phyloP scores from a whole-genome alignment of 1,140 invertebrate genomes.

The Macrobrachium nipponense region DNA sequence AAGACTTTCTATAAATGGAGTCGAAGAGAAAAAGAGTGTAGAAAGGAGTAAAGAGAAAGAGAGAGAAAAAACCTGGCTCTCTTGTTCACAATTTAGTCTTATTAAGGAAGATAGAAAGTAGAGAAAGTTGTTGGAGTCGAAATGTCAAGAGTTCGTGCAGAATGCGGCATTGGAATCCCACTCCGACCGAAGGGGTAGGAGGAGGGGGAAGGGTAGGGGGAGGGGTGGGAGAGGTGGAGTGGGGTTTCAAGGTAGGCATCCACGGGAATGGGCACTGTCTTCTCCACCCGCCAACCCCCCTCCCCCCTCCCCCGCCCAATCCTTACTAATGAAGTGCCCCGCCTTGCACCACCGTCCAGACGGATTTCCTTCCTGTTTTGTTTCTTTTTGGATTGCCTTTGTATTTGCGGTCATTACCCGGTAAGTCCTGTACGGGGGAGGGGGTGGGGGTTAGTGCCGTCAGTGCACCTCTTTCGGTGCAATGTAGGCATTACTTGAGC shows the following conservation, averaged over 20 bases:
- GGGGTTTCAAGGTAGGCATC: background rate
- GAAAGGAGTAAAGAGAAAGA: background rate
- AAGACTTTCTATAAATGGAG: background rate
- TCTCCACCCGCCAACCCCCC: background rate
- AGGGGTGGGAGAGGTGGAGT: too few relatives aligned
- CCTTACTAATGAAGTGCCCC: background rate
- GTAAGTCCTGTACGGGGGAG: too few relatives aligned
- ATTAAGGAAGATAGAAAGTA: constrained; percentile 21
- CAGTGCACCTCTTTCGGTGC: too few relatives aligned
- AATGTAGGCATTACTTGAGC: too few relatives aligned
- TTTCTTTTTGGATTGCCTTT: background rate
- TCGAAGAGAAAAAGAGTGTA: background rate
- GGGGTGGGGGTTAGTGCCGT: too few relatives aligned
- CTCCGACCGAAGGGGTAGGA: background rate
- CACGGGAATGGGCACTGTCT: background rate
- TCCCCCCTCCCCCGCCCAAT: background rate
- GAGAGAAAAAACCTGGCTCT: background rate
- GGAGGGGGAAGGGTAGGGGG: background rate
- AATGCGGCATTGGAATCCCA: background rate
- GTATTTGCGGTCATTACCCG: too few relatives aligned
- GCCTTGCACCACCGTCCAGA: too few relatives aligned
- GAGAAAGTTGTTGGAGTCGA: constrained; percentile 16
- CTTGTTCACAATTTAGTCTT: background rate
- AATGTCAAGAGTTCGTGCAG: constrained; percentile 20
- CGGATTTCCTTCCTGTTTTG: background rate